Conservation (phyloP, 2,797 vertebrate species). For the Myoxocephalus aenaeus region DNA sequence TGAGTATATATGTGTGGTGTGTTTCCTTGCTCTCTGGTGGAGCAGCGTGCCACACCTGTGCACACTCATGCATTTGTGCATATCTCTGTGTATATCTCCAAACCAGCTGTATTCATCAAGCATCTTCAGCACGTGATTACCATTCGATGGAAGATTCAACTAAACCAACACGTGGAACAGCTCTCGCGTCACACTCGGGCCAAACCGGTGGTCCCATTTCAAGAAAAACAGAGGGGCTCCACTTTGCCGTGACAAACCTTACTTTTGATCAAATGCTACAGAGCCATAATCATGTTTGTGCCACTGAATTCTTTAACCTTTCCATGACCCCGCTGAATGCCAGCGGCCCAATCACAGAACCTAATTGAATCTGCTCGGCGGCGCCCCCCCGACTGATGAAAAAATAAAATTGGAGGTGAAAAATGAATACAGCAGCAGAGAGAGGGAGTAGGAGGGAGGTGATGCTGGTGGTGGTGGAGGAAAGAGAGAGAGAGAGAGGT, state of each 20-base stretch:
- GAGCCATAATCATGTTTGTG: constrained; percentile 88
- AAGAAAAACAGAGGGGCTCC: constrained; percentile 52
- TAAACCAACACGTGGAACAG: constrained; percentile 65
- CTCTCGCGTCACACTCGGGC: constrained; percentile 51
- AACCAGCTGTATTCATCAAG: constrained; percentile 6
- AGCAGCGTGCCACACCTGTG: constrained; percentile 41
- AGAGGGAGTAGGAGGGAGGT: constrained; percentile 22
- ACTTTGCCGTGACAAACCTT: constrained; percentile 82
- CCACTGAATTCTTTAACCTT: constrained; percentile 90
- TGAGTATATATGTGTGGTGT: constrained; percentile 42
- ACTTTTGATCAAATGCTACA: constrained; percentile 87
- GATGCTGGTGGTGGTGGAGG: constrained; percentile 16
- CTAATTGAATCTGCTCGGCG: constrained; percentile 87
- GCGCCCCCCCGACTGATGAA: constrained; percentile 80
- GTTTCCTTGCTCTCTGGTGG: constrained; percentile 25
- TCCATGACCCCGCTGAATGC: constrained; percentile 86
- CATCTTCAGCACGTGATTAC: constrained; percentile 55
- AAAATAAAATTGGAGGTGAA: constrained; percentile 88
- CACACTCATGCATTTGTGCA: constrained; percentile 19
- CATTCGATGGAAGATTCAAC: constrained; percentile 57
- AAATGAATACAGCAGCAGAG: constrained; percentile 82
- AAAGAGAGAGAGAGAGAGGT: fast-evolving
- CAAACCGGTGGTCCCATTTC: constrained; percentile 53
- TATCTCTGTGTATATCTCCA: constrained; percentile 28
- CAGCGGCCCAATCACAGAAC: constrained; percentile 87